A percentile compares a stretch with the other conserved stretches of the same genome.
Evolutionary conservation across 1,140 invertebrate genomes (phyloP).

Genomic region (Heterodera carotae): DNA sequence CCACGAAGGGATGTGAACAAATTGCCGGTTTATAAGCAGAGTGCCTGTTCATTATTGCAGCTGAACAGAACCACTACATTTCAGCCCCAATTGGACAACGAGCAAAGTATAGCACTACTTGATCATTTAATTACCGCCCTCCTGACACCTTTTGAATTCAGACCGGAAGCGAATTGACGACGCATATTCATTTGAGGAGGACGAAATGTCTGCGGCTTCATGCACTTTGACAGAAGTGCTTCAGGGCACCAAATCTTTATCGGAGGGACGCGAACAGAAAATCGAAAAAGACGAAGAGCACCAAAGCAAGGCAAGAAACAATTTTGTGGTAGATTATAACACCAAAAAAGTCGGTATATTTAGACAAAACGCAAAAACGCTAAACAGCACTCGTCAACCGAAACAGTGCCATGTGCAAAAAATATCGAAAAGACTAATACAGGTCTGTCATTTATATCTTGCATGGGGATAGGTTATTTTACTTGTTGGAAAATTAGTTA

Average conservation of each 20-base stretch:
- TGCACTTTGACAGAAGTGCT: background rate
- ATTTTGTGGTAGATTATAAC: background rate
- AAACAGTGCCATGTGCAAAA: background rate
- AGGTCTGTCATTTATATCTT: background rate
- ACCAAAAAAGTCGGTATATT: no score
- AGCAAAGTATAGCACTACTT: background rate
- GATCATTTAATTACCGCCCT: background rate
- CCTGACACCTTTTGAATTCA: background rate
- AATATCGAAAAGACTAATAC: background rate
- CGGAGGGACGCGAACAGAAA: background rate
- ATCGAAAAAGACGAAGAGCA: background rate
- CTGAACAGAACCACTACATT: background rate
- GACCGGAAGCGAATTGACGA: slow-evolving; percentile 10
- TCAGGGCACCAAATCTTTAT: background rate
- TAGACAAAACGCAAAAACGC: slow-evolving; percentile 24
- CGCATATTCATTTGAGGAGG: slow-evolving; percentile 26
- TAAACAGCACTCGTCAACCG: background rate
- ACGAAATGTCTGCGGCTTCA: background rate
- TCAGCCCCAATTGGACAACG: background rate
- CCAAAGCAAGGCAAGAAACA: background rate
- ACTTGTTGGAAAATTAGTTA: no score
- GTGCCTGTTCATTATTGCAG: background rate
- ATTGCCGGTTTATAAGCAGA: slow-evolving; percentile 35
- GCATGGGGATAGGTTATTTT: background rate
- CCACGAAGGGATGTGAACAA: slow-evolving; percentile 2